Conservation (phyloP, 2,888 invertebrate species). For the Cacoxenus indagator region DNA sequence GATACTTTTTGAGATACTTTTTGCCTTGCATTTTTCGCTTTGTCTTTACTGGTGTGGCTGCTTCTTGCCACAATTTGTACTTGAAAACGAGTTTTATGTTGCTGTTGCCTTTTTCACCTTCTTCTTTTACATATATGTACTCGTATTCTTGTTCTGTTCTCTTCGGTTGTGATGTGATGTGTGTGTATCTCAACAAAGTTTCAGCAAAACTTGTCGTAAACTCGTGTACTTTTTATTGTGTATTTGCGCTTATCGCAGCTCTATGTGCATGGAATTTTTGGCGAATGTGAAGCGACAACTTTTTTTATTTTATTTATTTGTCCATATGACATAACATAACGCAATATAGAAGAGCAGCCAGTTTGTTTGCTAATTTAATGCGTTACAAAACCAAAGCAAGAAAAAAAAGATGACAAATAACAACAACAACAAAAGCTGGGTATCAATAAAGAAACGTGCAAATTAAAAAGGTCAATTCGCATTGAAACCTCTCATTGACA, state of each 20-base stretch:
- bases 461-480: background rate
- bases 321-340: too few species aligned
- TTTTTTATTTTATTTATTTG: too few species aligned
- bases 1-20: background rate
- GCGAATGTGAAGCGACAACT: background rate
- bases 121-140: too few species aligned
- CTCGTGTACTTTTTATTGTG: too few species aligned
- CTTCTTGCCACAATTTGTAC: background rate
- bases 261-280: conserved; percentile 4
- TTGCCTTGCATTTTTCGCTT: background rate
- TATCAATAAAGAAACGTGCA: background rate
- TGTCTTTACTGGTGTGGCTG: background rate
- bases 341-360: background rate
- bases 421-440: background rate
- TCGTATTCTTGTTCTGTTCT: too few species aligned
- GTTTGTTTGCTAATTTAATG: conserved; percentile 8
- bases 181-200: too few species aligned
- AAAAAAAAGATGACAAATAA: background rate
- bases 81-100: background rate
- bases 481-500: background rate
- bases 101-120: too few species aligned
- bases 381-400: background rate
- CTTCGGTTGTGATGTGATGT: too few species aligned
- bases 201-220: too few species aligned
- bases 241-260: too few species aligned